Base-by-base conservation (phyloP, 2,888 invertebrate genomes). In the Steinernema scapterisci region DNA sequence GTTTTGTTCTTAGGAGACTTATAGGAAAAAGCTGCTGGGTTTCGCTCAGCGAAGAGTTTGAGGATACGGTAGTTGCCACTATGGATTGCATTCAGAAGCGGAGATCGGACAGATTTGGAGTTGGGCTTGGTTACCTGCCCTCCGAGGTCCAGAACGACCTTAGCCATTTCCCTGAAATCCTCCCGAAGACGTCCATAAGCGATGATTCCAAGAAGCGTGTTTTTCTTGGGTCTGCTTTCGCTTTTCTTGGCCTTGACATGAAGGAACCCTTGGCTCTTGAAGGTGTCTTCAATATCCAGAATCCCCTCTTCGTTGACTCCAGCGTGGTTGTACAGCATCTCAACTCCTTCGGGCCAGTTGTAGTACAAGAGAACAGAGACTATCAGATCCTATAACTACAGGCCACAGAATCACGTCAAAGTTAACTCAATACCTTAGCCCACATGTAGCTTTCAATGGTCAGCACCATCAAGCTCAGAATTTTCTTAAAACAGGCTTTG, bases 111-210 rank as follows among this genome's bases (percentile, higher is more conserved):
- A 16, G 5, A 48, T 48, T 48, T 16, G 48, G n/a, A 16, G n/a
- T 21, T 48, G n/a, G n/a, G n/a, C n/a, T 48, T 48, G 6, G 48
- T 48, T 16, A 48, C 19, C 48, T 48, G 48, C 45, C 9, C 16
- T 11, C 9, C 45, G 45, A 44, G 7, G 45, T 63, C 6, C 16
- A 63, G 16, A 27, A 27, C 31, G 27, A 31, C 38, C 19, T 63
- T 27, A 13, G 63, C 63, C 63, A 63, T 31, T 1, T 38, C 63
- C 16, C 5, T 13, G n/a, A 63, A 27, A n/a, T 31, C 63, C 16
- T 63, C 63, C 13, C 16, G 5, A 13, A 63, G 63, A 2, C 63
- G 21, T 27, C 63, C 63, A n/a, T 63, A 63, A 16, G 63, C 63
- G 19, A 63, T 5, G 13, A 63, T 25, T 7, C 63, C 63, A 16